These are phyloP conservation scores for Microcebus murinus DNA, from an alignment of 2,113 vertebrate species.

Conservation along the genomic window DNA sequence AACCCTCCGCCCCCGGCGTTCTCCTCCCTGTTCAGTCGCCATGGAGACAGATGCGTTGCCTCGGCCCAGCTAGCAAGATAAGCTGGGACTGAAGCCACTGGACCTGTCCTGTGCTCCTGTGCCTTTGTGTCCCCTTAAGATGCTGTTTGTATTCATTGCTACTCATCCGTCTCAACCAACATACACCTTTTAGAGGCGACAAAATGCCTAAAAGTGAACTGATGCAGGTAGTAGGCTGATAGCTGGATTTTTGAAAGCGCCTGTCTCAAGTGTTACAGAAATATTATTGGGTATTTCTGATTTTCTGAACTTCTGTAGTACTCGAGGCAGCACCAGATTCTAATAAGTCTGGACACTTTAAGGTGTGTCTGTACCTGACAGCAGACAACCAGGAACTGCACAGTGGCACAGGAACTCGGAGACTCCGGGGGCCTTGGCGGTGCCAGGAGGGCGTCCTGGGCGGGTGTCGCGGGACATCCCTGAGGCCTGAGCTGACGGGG, in stretches of 20 bases:
- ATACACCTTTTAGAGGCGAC: neutral
- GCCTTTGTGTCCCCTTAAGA: neutral
- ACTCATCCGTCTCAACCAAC: neutral
- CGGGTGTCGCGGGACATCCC: neutral
- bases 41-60: neutral
- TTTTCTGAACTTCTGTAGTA: neutral
- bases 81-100: neutral
- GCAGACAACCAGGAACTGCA: neutral
- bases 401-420: neutral
- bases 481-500: fast-evolving
- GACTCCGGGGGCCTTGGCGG: neutral
- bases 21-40: fast-evolving
- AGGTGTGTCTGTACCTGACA: neutral
- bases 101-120: neutral
- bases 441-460: fast-evolving
- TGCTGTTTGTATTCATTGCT: neutral
- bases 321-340: too few species aligned
- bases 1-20: fast-evolving
- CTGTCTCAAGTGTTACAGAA: neutral
- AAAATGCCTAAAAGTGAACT: fast-evolving
- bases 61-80: neutral
- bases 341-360: too few species aligned
- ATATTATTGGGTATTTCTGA: fast-evolving
- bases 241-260: fast-evolving
- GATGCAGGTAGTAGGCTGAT: neutral